Percentiles rank a stretch among this genome's conserved stretches.
phyloP scores from a whole-genome alignment of 2,113 vertebrate species.

The Daboia siamensis region DNA sequence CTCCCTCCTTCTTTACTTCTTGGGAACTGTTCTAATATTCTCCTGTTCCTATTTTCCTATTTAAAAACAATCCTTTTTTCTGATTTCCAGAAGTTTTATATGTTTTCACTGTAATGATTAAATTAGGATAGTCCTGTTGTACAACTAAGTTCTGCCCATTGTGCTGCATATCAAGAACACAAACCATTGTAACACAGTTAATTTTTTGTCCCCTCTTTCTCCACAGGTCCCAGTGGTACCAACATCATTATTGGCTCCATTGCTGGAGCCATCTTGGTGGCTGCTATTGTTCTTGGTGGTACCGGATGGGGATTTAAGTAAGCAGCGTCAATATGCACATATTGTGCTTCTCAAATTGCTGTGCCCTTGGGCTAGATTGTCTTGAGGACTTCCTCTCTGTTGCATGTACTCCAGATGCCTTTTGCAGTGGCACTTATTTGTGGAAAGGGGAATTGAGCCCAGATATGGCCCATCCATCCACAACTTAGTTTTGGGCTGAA shows the following conservation, averaged over 20 bases:
- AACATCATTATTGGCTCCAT: constrained; percentile 99
- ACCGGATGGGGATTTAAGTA: constrained; percentile 99
- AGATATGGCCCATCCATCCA: neutral
- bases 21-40: neutral
- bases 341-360: constrained; percentile 46
- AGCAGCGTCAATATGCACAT: constrained; percentile 72
- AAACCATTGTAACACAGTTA: neutral
- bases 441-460: neutral
- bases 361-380: neutral
- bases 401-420: neutral
- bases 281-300: constrained; percentile 96
- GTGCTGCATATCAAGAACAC: neutral
- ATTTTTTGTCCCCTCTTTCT: constrained; percentile 63
- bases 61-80: neutral
- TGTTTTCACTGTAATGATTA: neutral
- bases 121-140: neutral
- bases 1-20: neutral
- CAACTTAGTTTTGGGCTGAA: neutral
- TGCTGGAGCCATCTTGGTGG: constrained; percentile 94
- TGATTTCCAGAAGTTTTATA: neutral
- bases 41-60: neutral
- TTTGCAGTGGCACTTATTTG: neutral
- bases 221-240: constrained; percentile 94
- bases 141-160: neutral
- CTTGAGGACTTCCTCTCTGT: neutral